Percentiles rank a stretch among this genome's conserved stretches.
Evolutionary conservation across 2,113 vertebrate genomes (phyloP).

Genomic region (Eretmochelys imbricata): DNA sequence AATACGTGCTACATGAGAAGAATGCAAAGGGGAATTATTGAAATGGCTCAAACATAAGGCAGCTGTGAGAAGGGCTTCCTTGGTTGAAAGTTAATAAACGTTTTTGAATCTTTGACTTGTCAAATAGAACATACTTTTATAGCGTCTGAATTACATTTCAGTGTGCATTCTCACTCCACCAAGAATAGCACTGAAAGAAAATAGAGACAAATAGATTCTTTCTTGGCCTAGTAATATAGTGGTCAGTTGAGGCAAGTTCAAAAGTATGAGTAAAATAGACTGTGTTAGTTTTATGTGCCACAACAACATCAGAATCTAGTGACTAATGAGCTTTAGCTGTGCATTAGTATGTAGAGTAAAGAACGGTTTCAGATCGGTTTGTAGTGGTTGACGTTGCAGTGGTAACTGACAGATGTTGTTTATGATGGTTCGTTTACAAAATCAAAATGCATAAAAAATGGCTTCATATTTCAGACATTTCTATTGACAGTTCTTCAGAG

Average conservation of each 20-base stretch:
- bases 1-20: background rate
- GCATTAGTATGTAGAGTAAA: background rate
- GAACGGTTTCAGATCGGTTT: slow-evolving; percentile 16
- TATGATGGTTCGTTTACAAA: slow-evolving; percentile 49
- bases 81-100: rapidly evolving
- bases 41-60: background rate
- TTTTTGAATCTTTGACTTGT: background rate
- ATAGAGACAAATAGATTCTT: background rate
- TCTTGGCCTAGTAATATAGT: background rate
- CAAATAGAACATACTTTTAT: background rate
- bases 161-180: background rate
- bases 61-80: background rate
- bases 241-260: background rate
- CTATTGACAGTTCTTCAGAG: slow-evolving; percentile 19
- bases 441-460: slow-evolving; percentile 40
- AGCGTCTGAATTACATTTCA: background rate
- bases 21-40: background rate
- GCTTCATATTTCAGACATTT: slow-evolving; percentile 50
- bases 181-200: background rate
- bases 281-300: background rate
- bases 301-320: background rate
- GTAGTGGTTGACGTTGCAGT: slow-evolving; percentile 22
- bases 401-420: slow-evolving; percentile 58
- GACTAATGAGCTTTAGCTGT: slow-evolving; percentile 11
- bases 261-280: background rate